A percentile compares a stretch with the other conserved stretches of the same genome.
Conservation (phyloP, 2,113 vertebrate species). For the Amphilophus citrinellus region DNA sequence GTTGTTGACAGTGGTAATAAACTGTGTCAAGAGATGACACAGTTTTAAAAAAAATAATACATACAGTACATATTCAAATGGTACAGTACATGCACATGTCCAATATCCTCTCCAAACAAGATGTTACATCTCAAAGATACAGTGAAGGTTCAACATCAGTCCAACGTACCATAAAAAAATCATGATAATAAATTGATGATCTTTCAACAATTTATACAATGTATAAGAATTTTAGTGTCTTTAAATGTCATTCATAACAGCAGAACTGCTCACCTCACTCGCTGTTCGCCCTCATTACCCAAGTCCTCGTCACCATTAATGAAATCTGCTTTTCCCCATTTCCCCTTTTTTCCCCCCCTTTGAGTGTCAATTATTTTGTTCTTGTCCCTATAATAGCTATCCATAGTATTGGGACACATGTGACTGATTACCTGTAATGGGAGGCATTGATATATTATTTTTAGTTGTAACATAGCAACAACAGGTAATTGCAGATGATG, state of each 20-base stretch:
- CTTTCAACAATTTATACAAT: not conserved
- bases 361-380: slow-evolving; percentile 48
- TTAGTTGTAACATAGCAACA: slow-evolving; percentile 46
- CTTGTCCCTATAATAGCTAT: slow-evolving; percentile 16
- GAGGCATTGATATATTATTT: not conserved
- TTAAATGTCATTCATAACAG: not conserved
- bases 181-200: not conserved
- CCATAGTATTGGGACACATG: slow-evolving; percentile 15
- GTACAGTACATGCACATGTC: not conserved
- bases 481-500: slow-evolving; percentile 41
- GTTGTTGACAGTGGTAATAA: not conserved
- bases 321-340: not conserved
- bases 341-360: not conserved
- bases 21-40: not conserved
- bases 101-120: not conserved
- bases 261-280: not conserved
- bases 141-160: not conserved
- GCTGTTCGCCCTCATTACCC: not conserved
- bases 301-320: not conserved
- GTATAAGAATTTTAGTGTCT: not conserved
- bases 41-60: not conserved
- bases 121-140: not conserved
- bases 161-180: not conserved
- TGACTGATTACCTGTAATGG: slow-evolving; percentile 39
- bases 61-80: not conserved